Evolutionary conservation across 2,888 invertebrate genomes (phyloP), one percentile per base, ranked within the genome.

Genomic region (Hydrotaea cyrtoneurina): DNA sequence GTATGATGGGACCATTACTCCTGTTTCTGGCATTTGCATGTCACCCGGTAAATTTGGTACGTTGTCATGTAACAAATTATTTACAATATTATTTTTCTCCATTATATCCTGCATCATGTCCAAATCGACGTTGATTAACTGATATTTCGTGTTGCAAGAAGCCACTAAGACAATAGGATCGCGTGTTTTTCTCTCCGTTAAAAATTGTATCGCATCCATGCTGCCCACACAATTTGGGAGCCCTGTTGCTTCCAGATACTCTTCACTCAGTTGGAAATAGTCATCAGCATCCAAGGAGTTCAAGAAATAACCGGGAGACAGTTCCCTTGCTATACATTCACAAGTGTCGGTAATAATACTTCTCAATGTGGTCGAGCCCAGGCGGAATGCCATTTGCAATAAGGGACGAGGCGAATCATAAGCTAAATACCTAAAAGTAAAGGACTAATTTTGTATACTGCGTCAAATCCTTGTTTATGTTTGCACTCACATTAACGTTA

Each of bases 151-250:
- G 62, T 74, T 85, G 50, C 85, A 77, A 2, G 85, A 81, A 0
- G 76, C 59, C 46, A 85, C 57, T 19, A 73, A n/a, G 21, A 82
- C 50, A 13, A 84, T 82, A 2, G 85, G 85, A 0, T 79, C 76
- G 13, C 53, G 66, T 19, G 62, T 73, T 74, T 81, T 85, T 43
- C 82, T 80, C 8, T 79, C 85, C 2, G 81, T 78, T n/a, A 72
- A 39, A 36, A 85, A 77, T 74, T 85, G 78, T 46, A 85, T 73
- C 0, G 73, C 73, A 39, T 82, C 85, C 13, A 85, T 15, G 39
- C 85, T 77, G 4, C 85, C 85, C 17, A 85, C 17, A 62, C 85
- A 85, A 74, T 85, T 85, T 0, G 85, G 85, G 1, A 85, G n/a
- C 3, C 59, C 43, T 0, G 77, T 46, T 31, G 79, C 78, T 71